phyloP scores from a whole-genome alignment of 2,888 invertebrate species.

The Eupithecia tripunctaria region DNA sequence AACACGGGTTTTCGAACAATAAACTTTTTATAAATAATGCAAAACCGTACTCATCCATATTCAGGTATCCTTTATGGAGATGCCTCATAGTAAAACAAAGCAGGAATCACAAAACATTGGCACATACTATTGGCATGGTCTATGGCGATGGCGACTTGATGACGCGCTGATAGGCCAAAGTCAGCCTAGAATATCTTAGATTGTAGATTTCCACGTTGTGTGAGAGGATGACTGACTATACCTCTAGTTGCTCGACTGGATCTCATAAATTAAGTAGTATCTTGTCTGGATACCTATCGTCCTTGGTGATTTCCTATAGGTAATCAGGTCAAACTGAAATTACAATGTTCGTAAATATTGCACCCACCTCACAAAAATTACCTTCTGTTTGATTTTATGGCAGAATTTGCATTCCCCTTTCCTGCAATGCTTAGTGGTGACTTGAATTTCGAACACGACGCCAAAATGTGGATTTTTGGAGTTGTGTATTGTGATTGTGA shows the following conservation, averaged over 20 bases:
- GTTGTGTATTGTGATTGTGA: no score
- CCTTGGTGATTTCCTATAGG: no score
- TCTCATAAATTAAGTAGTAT: no score
- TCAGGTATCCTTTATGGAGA: conserved; percentile 12
- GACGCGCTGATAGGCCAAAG: background rate
- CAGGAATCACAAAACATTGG: background rate
- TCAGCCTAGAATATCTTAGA: background rate
- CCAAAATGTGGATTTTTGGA: no score
- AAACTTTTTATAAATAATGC: conserved; percentile 37
- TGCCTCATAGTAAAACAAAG: background rate
- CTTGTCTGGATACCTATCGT: no score
- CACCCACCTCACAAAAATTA: no score
- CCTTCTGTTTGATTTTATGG: background rate
- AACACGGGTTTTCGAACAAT: conserved; percentile 33
- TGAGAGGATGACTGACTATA: background rate
- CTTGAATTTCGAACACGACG: no score
- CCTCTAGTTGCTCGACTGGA: background rate
- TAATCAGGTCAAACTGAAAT: no score
- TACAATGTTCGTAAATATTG: no score
- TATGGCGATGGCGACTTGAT: background rate
- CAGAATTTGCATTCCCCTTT: background rate
- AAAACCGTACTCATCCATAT: conserved; percentile 33
- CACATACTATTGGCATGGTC: background rate
- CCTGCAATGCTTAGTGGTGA: background rate
- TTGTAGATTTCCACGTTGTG: background rate